Evolutionary conservation across 2,797 vertebrate genomes (phyloP).

Genomic region (Cryptoprocta ferox): DNA sequence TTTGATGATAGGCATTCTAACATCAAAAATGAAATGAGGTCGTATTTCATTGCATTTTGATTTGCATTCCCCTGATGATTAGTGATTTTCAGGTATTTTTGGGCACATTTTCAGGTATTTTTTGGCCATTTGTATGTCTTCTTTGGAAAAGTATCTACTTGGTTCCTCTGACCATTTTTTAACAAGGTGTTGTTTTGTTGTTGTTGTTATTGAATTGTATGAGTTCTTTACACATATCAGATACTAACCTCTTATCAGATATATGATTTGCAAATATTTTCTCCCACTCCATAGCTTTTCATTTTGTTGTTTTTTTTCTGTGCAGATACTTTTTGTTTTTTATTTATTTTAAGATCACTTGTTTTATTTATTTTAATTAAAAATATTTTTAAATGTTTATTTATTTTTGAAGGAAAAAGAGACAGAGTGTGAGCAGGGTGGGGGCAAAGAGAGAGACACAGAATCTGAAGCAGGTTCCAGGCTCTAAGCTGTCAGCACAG

Average conservation of each 20-base stretch:
- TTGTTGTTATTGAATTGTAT: neutral
- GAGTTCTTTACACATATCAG: neutral
- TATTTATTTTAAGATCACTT: no score
- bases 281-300: neutral
- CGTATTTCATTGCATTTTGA: neutral
- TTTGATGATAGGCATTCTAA: neutral
- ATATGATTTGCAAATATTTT: neutral
- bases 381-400: no score
- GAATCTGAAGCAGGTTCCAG: no score
- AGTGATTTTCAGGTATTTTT: neutral
- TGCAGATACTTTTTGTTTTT: neutral
- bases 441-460: no score
- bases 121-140: neutral
- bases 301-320: neutral
- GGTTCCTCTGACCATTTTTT: neutral
- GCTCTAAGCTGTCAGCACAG: no score
- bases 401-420: no score
- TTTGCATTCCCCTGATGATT: neutral
- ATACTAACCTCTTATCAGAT: neutral
- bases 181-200: neutral
- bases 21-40: neutral
- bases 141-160: neutral
- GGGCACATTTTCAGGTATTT: neutral
- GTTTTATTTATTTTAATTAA: no score
- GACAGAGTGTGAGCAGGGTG: no score